Evolutionary conservation across 2,113 vertebrate species (phyloP).

Genomic region (Oncorhynchus tshawytscha): DNA sequence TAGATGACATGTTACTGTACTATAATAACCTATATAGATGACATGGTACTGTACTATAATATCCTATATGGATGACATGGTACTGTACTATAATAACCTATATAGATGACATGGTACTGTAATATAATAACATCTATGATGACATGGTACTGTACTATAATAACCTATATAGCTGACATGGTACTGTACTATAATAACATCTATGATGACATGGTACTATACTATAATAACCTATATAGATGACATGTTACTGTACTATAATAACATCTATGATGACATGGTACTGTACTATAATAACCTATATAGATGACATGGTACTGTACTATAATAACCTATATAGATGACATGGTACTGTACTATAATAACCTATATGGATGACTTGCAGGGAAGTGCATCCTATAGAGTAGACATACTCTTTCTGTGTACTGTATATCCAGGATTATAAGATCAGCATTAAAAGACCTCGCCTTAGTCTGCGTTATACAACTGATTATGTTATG

Average conservation of each 20-base stretch:
- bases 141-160: background rate
- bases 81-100: background rate
- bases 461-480: constrained; percentile 67
- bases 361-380: background rate
- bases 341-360: too few relatives aligned
- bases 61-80: background rate
- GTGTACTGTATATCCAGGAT: constrained; percentile 61
- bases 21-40: too few relatives aligned
- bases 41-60: background rate
- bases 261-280: too few relatives aligned
- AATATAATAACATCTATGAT: constrained; percentile 2
- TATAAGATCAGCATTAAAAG: constrained; percentile 49
- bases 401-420: constrained; percentile 37
- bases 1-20: background rate
- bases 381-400: constrained; percentile 1
- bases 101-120: too few relatives aligned
- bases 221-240: too few relatives aligned
- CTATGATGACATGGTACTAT: too few relatives aligned
- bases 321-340: too few relatives aligned
- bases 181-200: too few relatives aligned
- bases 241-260: too few relatives aligned
- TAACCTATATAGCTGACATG: too few relatives aligned
- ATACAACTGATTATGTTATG: constrained; percentile 43
- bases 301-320: too few relatives aligned
- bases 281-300: too few relatives aligned